Base-by-base conservation (phyloP, 1,140 invertebrate genomes). In the Drosophila sechellia region DNA sequence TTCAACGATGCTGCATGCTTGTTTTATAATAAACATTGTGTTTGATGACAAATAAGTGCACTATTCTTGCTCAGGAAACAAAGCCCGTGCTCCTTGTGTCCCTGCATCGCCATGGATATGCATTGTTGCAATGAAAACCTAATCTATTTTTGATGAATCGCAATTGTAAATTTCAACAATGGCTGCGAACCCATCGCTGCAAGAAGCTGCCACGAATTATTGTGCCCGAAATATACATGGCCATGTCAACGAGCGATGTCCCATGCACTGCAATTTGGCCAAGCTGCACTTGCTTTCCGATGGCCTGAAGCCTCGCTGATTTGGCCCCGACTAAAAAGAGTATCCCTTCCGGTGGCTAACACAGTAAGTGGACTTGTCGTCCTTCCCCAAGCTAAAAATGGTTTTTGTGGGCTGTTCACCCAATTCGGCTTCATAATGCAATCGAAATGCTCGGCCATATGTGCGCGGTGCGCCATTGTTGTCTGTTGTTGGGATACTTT, bases 121-220 rank as follows among this genome's bases (percentile, higher is more conserved):
- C 57, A 79, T 83, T 79, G 65, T 60, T 68, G 61, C 81, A 77
- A 69, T 73, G 81, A 74, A 66, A 80, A 85, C 75, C 77, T 77
- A 85, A 85, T 85, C 77, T 85, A 86, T 85, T 85, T 85, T 86
- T 86, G 81, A 86, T 85, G 81, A 85, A 86, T 80, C 73, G 81
- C 68, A 85, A 85, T 86, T 70, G 80, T 76, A 63, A 75, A 76
- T 83, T 83, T 75, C 59, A 76, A 83, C 79, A 83, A 84, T 71
- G 60, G 54, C 46, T 43, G 48, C 40, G 13, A 76, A 59, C 20
- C 48, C 37, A 64, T 50, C 48, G 63, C 59, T 81, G 64, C 58
- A 65, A 74, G 69, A 55, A 34, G 61, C 58, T 59, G 39, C 56
- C 22, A 13, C 57, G 56, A 70, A 75, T 75, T 79, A 66, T 66